These are phyloP conservation scores for Macaca fascicularis DNA, from an alignment of 2,113 vertebrate species.

Conservation along the genomic window T2T-MFA8v1.1 NC_088377.1:102411501-102412000, in stretches of 20 bases:
- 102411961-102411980: neutral
- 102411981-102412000: neutral
- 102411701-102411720: neutral
- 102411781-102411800: neutral
- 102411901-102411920: neutral
- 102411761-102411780: neutral
- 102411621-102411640: neutral
- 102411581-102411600: neutral
- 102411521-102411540: neutral
- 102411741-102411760: neutral
- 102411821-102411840: neutral
- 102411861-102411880: neutral
- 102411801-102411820: neutral
- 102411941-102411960: neutral
- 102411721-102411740: neutral
- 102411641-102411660: neutral
- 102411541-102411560: neutral
- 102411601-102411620: neutral
- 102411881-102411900: neutral
- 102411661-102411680: neutral
- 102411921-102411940: neutral
- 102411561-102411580: neutral
- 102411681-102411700: neutral
- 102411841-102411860: neutral
- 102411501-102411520: neutral